These are phyloP conservation scores for Dysmachus trigonus DNA, from an alignment of 2,888 invertebrate genomes.

Conservation along the genomic window DNA sequence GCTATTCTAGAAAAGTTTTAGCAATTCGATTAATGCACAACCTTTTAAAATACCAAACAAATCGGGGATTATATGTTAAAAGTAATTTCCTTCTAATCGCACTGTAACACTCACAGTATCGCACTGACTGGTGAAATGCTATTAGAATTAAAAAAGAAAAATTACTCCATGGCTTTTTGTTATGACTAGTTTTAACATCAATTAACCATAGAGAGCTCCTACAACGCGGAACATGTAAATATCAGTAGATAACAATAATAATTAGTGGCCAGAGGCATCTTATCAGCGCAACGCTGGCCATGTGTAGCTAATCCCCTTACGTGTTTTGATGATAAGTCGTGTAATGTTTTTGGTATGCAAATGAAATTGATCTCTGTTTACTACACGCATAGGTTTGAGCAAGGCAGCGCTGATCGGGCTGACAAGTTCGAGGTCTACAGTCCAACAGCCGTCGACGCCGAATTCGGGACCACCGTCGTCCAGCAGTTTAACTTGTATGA, in stretches of 20 bases:
- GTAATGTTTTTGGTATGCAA: background rate
- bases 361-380: background rate
- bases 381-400: slow-evolving; percentile 73
- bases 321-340: background rate
- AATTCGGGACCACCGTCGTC: slow-evolving; percentile 77
- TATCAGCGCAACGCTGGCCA: background rate
- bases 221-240: background rate
- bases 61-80: background rate
- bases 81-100: background rate
- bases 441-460: slow-evolving; percentile 73
- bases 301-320: slow-evolving; percentile 25
- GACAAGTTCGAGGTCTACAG: slow-evolving; percentile 76
- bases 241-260: slow-evolving; percentile 14
- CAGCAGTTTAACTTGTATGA: slow-evolving; percentile 72
- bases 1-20: background rate
- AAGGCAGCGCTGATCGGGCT: slow-evolving; percentile 82
- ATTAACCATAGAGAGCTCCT: background rate
- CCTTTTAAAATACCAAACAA: background rate
- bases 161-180: background rate
- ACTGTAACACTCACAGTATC: background rate
- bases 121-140: background rate
- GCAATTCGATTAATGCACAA: background rate
- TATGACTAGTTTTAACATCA: background rate
- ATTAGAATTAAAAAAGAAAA: background rate
- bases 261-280: background rate